A percentile compares a stretch with the other conserved stretches of the same genome.
Evolutionary conservation across 2,888 invertebrate species (phyloP).

Genomic region (Himalopsyche tibetana): DNA sequence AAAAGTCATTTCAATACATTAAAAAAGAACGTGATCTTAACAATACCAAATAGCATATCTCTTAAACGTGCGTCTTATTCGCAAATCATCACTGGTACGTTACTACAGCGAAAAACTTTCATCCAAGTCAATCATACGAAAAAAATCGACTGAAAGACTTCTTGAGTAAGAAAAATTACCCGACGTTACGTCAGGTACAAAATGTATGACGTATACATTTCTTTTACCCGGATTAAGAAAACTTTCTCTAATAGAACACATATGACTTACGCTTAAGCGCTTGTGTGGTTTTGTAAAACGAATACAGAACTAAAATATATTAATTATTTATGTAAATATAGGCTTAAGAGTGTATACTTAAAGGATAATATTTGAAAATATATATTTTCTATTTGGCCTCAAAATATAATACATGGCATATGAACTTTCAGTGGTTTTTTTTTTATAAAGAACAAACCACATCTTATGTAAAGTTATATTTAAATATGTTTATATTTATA

Average conservation of each 20-base stretch:
- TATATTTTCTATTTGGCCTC: no score
- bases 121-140: background rate
- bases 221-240: background rate
- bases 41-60: background rate
- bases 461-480: no score
- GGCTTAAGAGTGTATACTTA: no score
- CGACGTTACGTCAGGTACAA: background rate
- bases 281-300: background rate
- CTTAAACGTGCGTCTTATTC: background rate
- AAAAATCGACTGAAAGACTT: background rate
- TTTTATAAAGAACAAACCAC: no score
- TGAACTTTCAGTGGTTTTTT: no score
- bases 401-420: no score
- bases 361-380: no score
- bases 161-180: background rate
- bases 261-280: background rate
- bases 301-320: background rate
- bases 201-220: background rate
- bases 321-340: no score
- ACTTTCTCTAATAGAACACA: background rate
- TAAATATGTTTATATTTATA: no score
- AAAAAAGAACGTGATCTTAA: no score
- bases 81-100: background rate
- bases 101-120: background rate
- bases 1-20: no score